phyloP scores from a whole-genome alignment of 2,113 vertebrate species.

The Mormyrus iriodes region DNA sequence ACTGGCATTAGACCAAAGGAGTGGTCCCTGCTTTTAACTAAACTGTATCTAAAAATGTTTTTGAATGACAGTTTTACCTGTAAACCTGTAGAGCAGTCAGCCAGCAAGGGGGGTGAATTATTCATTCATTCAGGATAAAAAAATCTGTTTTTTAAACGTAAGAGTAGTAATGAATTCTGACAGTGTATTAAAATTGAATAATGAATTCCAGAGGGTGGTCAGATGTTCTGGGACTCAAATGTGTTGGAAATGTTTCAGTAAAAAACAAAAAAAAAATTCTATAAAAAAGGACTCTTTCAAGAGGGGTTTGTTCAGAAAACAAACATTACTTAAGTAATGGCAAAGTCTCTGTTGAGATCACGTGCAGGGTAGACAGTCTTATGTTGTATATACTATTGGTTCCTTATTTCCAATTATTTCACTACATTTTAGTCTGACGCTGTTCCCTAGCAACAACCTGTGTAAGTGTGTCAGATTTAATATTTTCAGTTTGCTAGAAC shows the following conservation, averaged over 20 bases:
- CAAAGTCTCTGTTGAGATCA: background rate
- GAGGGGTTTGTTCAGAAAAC: background rate
- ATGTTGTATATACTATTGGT: background rate
- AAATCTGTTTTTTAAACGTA: background rate
- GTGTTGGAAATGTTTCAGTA: background rate
- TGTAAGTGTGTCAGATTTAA: background rate
- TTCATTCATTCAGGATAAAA: background rate
- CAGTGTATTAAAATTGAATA: background rate
- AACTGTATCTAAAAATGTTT: background rate
- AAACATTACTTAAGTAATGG: background rate
- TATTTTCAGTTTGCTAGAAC: background rate
- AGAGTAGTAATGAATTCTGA: background rate
- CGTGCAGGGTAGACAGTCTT: background rate
- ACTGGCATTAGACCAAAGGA: background rate
- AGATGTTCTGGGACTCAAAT: background rate
- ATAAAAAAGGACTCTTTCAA: background rate
- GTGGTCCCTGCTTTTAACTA: background rate
- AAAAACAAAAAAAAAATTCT: background rate
- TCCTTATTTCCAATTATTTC: background rate
- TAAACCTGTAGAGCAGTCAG: background rate
- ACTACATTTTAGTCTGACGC: background rate
- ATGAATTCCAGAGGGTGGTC: background rate
- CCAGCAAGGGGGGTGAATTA: background rate
- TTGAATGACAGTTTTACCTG: background rate
- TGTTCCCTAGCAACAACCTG: conserved; percentile 12